These are phyloP conservation scores for Takifugu ocellatus DNA, from an alignment of 2,797 vertebrate genomes.

Conservation along the genomic window DNA sequence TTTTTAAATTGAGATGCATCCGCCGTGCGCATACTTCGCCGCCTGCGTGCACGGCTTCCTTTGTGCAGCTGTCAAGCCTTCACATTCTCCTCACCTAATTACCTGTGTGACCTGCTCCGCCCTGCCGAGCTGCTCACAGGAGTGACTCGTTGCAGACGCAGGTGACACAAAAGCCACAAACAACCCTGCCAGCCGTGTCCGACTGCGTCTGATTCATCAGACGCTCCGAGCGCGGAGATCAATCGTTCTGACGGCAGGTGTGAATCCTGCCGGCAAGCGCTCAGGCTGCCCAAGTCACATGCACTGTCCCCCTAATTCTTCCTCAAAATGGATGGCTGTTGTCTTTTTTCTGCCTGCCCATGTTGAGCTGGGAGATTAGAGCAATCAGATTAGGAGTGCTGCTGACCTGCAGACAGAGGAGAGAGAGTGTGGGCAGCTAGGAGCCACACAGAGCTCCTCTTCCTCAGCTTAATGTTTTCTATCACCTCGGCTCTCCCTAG, in stretches of 20 bases:
- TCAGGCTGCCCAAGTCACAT: slow-evolving; percentile 11
- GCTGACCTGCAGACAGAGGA: slow-evolving; percentile 64
- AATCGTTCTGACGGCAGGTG: too few species aligned
- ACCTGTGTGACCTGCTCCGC: slow-evolving; percentile 41
- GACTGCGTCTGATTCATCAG: too few species aligned
- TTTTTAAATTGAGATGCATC: slow-evolving; percentile 4
- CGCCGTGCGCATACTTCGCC: slow-evolving; percentile 3
- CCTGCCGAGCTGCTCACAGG: slow-evolving; percentile 27
- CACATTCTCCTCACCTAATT: slow-evolving; percentile 44
- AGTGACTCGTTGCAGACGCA: slow-evolving; percentile 31
- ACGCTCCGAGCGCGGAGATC: too few species aligned
- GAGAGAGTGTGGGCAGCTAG: slow-evolving; percentile 43
- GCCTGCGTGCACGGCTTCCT: slow-evolving; percentile 7
- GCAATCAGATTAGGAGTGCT: slow-evolving; percentile 87
- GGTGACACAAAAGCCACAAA: background rate
- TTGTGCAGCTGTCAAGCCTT: slow-evolving; percentile 24
- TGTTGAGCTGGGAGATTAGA: slow-evolving; percentile 88
- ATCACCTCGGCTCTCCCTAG: slow-evolving; percentile 36
- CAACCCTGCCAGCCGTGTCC: too few species aligned
- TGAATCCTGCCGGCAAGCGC: too few species aligned
- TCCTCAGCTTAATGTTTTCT: slow-evolving; percentile 41
- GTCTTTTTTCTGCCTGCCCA: slow-evolving; percentile 71
- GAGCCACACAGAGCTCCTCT: slow-evolving; percentile 42
- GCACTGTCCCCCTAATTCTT: slow-evolving; percentile 42
- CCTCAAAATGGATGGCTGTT: slow-evolving; percentile 70